Evolutionary conservation across 2,797 vertebrate genomes (phyloP), one percentile per base, ranked within the genome.

Genomic region (Bovichtus diacanthus): DNA sequence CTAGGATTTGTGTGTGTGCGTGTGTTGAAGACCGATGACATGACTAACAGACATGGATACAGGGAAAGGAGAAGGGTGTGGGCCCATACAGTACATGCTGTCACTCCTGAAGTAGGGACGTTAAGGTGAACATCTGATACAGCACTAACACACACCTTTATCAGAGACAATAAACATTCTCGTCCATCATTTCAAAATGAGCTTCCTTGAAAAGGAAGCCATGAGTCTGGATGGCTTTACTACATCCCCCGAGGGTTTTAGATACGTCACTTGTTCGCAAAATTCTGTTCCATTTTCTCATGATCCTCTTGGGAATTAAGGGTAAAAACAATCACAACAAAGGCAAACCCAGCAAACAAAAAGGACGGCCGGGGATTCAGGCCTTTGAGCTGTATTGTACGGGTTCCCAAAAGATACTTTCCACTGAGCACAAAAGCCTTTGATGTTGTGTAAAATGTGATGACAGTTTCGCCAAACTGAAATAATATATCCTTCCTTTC

Each of bases 131-230:
- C 55, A 64, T 74, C 49, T 85, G 36, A 69, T 78, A 72, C 79
- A 70, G 39, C 59, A 54, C 23, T 19, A 41, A 68, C 85, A 78
- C 63, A 41, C 43, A 75, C 41, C 70, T 60, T 9, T 16, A 51
- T 66, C 5, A 13, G 29, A 84, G 63, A 92, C 86, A 90, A 90
- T 59, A 69, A 74, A 65, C 25, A 64, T 49, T 92, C 85, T 91
- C 86, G 75, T 86, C 82, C 61, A 25, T 74, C 50, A 67, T 50
- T 70, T 60, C 50, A 60, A 84, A 81, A 69, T 54, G 47, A 49
- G 36, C 31, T 61, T 38, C 54, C 19, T 56, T 78, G 67, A 50
- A 63, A n/a, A 78, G 54, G 21, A 55, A 70, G 41, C 18, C 10
- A 15, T 63, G 36, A 60, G 34, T 84, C 34, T 73, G 75, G 53